Evolutionary conservation across 2,797 vertebrate species (phyloP).

Genomic region (Fratercula arctica): DNA sequence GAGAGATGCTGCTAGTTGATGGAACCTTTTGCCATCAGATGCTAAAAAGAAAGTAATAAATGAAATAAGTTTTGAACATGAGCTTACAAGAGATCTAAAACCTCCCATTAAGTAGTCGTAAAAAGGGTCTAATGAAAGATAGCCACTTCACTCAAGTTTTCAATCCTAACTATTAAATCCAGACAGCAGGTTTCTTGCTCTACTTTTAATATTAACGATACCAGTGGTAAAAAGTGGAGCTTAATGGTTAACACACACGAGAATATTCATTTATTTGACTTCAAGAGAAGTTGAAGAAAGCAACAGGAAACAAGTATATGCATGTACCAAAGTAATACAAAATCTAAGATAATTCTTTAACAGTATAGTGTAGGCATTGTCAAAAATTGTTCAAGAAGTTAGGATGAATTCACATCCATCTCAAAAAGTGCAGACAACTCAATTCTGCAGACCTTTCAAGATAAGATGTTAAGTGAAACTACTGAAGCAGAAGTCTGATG

Average conservation of each 20-base stretch:
- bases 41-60: conserved; percentile 17
- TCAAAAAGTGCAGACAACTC: conserved; percentile 17
- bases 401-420: not conserved
- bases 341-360: not conserved
- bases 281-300: not conserved
- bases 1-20: not conserved
- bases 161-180: not conserved
- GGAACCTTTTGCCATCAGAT: not conserved
- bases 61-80: not conserved
- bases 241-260: not conserved
- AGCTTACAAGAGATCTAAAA: not conserved
- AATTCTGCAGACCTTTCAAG: conserved; percentile 4
- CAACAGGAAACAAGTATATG: not conserved
- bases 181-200: not conserved
- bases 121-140: not conserved
- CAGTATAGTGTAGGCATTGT: not conserved
- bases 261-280: not conserved
- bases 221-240: not conserved
- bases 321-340: not conserved
- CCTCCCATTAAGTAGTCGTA: not conserved
- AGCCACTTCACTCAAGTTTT: not conserved
- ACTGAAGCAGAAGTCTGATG: conserved; percentile 34
- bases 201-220: not conserved
- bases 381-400: not conserved
- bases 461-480: not conserved